Evolutionary conservation across 2,888 invertebrate species (phyloP).

Genomic region (Protonemura montana): DNA sequence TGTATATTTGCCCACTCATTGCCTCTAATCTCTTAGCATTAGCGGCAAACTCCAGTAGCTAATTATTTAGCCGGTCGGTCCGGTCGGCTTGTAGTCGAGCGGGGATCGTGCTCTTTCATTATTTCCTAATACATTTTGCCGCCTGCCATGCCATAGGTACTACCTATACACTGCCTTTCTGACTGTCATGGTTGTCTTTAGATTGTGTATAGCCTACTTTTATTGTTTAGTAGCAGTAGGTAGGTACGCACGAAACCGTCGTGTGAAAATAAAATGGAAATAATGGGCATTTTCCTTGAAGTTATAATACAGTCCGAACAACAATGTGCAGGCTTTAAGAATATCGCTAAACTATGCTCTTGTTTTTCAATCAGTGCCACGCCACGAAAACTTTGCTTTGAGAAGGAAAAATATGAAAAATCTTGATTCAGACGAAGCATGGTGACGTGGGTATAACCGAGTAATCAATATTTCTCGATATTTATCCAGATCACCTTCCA

Average conservation of each 20-base stretch:
- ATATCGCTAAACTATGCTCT: too few species aligned
- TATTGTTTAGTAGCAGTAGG: neutral
- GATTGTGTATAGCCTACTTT: conserved; percentile 12
- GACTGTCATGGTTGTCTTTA: neutral
- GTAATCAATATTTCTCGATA: neutral
- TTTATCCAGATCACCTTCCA: neutral
- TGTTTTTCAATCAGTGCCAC: too few species aligned
- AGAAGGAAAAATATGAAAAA: too few species aligned
- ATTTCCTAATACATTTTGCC: neutral
- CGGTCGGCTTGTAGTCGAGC: too few species aligned
- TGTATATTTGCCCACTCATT: conserved; percentile 29
- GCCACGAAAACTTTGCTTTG: too few species aligned
- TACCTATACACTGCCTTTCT: too few species aligned
- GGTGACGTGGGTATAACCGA: too few species aligned
- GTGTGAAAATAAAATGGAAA: neutral
- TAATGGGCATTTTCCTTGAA: neutral
- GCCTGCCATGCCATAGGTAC: too few species aligned
- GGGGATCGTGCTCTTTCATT: conserved; percentile 4
- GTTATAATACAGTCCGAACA: too few species aligned
- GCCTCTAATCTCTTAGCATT: conserved; percentile 25
- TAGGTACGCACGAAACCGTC: neutral
- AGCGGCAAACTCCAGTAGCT: conserved; percentile 18
- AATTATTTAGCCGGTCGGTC: conserved; percentile 1
- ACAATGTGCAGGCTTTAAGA: too few species aligned
- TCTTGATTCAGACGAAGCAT: too few species aligned